phyloP scores from a whole-genome alignment of 2,113 vertebrate genomes.

The Siphamia tubifer region DNA sequence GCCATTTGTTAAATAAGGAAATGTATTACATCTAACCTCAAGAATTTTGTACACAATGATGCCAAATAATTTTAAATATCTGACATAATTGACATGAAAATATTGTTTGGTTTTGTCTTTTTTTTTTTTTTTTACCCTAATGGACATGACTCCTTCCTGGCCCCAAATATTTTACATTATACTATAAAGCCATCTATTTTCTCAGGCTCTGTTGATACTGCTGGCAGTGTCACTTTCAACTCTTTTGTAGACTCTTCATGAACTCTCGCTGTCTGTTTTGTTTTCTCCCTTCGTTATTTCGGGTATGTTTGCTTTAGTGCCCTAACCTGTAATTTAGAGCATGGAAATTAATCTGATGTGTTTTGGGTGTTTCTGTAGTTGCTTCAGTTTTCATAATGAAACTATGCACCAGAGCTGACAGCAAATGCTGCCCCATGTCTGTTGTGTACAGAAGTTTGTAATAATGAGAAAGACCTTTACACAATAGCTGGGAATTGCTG shows the following conservation, averaged over 20 bases:
- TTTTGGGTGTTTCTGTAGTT: constrained; percentile 39
- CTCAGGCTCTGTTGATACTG: constrained; percentile 57
- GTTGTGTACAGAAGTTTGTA: constrained; percentile 22
- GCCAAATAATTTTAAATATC: background rate
- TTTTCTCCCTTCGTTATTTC: background rate
- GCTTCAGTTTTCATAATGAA: constrained; percentile 31
- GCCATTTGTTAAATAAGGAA: background rate
- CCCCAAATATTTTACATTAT: background rate
- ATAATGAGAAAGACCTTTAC: constrained; percentile 22
- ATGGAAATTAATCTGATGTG: constrained; percentile 53
- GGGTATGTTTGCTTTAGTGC: constrained; percentile 19
- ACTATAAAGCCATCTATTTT: constrained; percentile 28
- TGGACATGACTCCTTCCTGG: background rate
- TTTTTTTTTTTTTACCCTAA: too few species aligned
- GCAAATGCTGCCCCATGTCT: constrained; percentile 16
- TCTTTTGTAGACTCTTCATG: constrained; percentile 19
- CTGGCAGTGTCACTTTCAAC: constrained; percentile 60
- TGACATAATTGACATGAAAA: background rate
- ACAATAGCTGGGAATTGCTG: constrained; percentile 31
- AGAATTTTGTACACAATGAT: background rate
- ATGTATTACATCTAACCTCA: background rate
- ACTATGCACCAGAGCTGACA: constrained; percentile 20
- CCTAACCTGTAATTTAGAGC: constrained; percentile 36
- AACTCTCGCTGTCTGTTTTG: constrained; percentile 17
- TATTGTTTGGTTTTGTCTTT: background rate